A percentile compares a stretch with the other conserved stretches of the same genome.
Conservation (phyloP, 1,140 invertebrate genomes). For the Marisa cornuarietis region DNA sequence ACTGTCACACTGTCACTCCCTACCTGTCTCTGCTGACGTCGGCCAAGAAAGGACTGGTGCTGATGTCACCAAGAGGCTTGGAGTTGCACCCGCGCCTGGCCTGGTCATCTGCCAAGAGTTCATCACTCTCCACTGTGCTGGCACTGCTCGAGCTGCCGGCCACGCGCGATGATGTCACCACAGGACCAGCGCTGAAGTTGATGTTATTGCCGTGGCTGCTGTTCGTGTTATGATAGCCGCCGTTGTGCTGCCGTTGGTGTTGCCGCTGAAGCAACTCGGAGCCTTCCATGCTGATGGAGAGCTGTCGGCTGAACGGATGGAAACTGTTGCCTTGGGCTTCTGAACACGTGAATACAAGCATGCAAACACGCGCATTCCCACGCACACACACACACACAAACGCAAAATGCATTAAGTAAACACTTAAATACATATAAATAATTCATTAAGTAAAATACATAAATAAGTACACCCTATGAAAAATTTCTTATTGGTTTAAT, state of each 20-base stretch:
- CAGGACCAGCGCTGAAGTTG: background rate
- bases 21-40: conserved; percentile 12
- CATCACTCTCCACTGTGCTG: conserved; percentile 45
- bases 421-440: background rate
- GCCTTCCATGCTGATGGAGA: conserved; percentile 33
- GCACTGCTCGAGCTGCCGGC: conserved; percentile 33
- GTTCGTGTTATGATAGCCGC: background rate
- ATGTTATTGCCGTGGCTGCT: conserved; percentile 6
- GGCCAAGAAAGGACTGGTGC: background rate
- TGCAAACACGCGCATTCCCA: background rate
- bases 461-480: too few species aligned
- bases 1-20: background rate
- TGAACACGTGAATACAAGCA: background rate
- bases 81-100: background rate
- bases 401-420: background rate
- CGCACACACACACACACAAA: background rate
- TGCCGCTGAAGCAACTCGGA: conserved; percentile 16
- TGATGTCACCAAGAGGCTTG: too few species aligned
- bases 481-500: too few species aligned
- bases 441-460: too few species aligned
- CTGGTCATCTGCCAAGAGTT: conserved; percentile 34
- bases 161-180: background rate
- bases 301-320: conserved; percentile 21
- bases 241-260: background rate
- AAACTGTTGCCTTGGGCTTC: background rate